Evolutionary conservation across 2,113 vertebrate genomes (phyloP).

Genomic region (Urocitellus parryii): DNA sequence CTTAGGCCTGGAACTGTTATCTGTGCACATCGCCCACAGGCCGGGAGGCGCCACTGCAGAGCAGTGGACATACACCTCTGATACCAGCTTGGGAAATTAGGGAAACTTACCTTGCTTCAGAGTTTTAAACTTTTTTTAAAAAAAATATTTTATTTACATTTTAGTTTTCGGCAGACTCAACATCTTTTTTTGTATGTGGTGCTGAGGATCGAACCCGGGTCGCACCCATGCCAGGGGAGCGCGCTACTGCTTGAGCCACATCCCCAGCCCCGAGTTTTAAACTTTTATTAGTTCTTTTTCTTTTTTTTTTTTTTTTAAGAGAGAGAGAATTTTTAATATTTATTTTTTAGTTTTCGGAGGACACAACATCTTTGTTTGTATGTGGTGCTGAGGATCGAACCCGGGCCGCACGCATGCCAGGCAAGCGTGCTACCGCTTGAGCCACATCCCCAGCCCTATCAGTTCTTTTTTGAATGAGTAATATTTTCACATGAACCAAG

Average conservation of each 20-base stretch:
- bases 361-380: too few species aligned
- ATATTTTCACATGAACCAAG: background rate
- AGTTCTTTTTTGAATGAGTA: background rate
- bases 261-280: background rate
- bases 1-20: background rate
- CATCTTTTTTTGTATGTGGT: too few species aligned
- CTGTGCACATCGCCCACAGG: rapidly evolving
- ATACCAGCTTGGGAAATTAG: background rate
- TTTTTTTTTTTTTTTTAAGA: too few species aligned
- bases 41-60: background rate
- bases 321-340: background rate
- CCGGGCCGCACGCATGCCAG: too few species aligned
- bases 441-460: background rate
- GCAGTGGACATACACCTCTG: background rate
- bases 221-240: too few species aligned
- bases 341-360: too few species aligned
- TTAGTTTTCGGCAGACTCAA: too few species aligned
- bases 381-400: too few species aligned
- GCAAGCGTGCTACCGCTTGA: too few species aligned
- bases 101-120: background rate
- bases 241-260: too few species aligned
- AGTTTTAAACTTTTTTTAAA: background rate
- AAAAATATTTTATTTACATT: too few species aligned
- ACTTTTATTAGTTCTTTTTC: background rate
- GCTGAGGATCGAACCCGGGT: too few species aligned